These are phyloP conservation scores for Pitta sordida DNA, from an alignment of 2,113 vertebrate species.

Conservation along the genomic window DNA sequence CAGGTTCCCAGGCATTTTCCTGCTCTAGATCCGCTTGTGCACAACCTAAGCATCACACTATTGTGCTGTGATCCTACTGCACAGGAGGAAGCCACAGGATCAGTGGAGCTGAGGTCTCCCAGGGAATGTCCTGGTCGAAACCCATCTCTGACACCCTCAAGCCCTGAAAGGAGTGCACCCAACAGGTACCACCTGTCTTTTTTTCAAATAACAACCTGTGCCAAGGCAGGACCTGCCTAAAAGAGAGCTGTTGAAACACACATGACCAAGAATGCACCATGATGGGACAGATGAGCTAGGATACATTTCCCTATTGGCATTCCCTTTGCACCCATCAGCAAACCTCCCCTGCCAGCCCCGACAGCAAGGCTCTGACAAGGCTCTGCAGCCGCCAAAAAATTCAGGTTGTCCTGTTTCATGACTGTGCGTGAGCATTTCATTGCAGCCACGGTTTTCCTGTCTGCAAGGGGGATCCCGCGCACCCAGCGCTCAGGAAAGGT, in stretches of 20 bases:
- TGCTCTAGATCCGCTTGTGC: neutral
- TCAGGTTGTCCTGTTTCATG: fast-evolving
- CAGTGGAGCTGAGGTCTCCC: neutral
- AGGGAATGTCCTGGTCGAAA: neutral
- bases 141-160: neutral
- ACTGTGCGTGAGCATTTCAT: neutral
- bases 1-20: neutral
- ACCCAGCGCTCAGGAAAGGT: fast-evolving
- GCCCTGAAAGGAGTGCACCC: neutral
- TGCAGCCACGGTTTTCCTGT: fast-evolving
- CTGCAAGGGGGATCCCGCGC: fast-evolving
- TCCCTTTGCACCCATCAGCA: neutral
- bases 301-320: neutral
- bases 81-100: neutral
- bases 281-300: fast-evolving
- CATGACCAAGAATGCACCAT: fast-evolving
- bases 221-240: neutral
- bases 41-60: fast-evolving
- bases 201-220: neutral
- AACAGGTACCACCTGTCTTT: neutral
- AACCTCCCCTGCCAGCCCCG: too few species aligned
- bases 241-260: neutral
- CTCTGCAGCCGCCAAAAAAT: neutral
- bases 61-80: neutral
- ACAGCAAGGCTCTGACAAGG: too few species aligned